Conservation (phyloP, 1,140 invertebrate genomes). For the Vanessa tameamea region DNA sequence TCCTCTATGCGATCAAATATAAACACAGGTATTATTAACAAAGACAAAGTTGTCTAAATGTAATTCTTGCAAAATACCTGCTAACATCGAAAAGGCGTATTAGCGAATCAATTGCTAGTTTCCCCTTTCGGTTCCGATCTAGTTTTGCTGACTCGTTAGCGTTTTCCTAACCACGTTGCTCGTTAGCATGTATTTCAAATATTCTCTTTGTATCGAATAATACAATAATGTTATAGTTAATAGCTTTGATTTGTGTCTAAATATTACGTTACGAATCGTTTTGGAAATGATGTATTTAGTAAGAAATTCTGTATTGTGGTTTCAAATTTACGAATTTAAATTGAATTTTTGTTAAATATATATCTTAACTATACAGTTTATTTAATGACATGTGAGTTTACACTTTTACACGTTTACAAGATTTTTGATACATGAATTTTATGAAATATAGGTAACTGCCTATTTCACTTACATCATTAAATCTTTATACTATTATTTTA, state of each 20-base stretch:
- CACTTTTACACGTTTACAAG: too few relatives aligned
- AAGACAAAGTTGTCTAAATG: not conserved
- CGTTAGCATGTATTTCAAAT: conserved; percentile 14
- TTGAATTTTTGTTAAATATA: too few relatives aligned
- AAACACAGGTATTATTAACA: not conserved
- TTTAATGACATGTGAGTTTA: too few relatives aligned
- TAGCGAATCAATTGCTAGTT: conserved; percentile 14
- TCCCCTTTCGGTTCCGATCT: not conserved
- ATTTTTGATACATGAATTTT: too few relatives aligned
- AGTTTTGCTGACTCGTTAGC: conserved; percentile 15
- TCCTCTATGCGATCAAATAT: not conserved
- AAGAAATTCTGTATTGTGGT: too few relatives aligned
- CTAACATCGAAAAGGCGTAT: conserved; percentile 8
- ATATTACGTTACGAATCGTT: too few relatives aligned
- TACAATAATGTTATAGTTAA: not conserved
- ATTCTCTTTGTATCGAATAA: not conserved
- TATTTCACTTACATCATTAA: too few relatives aligned
- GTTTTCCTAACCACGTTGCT: conserved; percentile 3
- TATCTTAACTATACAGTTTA: too few relatives aligned
- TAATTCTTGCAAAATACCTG: conserved; percentile 3
- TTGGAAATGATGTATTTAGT: too few relatives aligned
- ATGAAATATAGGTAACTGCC: too few relatives aligned
- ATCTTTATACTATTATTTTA: too few relatives aligned
- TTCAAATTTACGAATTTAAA: too few relatives aligned
- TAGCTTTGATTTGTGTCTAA: not conserved